Evolutionary conservation across 2,797 vertebrate genomes (phyloP).

Genomic region (Tenualosa thibaudeaui): DNA sequence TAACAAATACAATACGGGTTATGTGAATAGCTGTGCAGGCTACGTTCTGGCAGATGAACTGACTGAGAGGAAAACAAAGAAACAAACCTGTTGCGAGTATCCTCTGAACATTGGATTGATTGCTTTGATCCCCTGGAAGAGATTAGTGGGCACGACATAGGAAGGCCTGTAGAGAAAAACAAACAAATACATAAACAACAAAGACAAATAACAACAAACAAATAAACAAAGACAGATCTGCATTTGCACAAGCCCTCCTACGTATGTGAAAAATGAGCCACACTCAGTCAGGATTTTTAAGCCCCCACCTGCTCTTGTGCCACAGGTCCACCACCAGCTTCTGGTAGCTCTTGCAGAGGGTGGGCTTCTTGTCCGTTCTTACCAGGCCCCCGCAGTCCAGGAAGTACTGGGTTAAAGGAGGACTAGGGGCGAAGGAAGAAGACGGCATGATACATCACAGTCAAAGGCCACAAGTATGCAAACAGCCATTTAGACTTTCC

Average conservation of each 20-base stretch:
- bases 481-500: not conserved
- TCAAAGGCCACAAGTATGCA: not conserved
- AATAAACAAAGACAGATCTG: not conserved
- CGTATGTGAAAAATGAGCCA: not conserved
- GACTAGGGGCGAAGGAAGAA: constrained; percentile 70
- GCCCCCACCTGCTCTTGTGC: constrained; percentile 92
- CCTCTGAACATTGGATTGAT: constrained; percentile 97
- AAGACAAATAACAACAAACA: not conserved
- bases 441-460: not conserved
- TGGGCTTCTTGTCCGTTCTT: constrained; percentile 96
- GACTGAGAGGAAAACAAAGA: not conserved
- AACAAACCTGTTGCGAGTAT: constrained; percentile 92
- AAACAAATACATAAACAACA: constrained; percentile 13
- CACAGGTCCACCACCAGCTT: constrained; percentile 96
- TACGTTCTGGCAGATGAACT: not conserved
- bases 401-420: constrained; percentile 95
- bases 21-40: not conserved
- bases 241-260: not conserved
- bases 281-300: not conserved
- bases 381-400: constrained; percentile 92
- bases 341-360: constrained; percentile 97
- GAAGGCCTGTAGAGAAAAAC: constrained; percentile 77
- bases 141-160: constrained; percentile 93
- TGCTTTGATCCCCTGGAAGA: constrained; percentile 98
- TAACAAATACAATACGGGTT: not conserved